Percentiles rank a stretch among this genome's conserved stretches.
Conservation (phyloP, 92 coral and sea anemone genomes). For the Pocillopora meandrina region DNA sequence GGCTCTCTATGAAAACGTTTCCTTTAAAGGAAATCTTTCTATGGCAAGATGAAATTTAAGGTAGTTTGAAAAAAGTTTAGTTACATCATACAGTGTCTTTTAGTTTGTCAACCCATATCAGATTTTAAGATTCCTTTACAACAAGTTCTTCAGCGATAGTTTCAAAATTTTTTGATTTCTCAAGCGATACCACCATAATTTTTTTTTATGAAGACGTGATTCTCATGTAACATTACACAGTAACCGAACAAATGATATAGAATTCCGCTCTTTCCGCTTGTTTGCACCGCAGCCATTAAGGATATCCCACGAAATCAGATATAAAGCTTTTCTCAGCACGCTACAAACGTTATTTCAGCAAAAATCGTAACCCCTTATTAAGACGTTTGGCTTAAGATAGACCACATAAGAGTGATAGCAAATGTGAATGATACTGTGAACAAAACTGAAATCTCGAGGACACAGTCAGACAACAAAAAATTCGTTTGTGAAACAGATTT, state of each 20-base stretch:
- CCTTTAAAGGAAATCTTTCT: no score
- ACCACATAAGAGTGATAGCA: neutral
- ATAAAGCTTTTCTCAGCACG: neutral
- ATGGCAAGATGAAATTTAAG: no score
- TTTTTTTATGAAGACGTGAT: neutral
- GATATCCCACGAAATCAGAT: slow-evolving; percentile 24
- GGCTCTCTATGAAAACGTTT: no score
- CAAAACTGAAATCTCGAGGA: neutral
- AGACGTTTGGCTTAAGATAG: neutral
- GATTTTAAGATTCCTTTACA: no score
- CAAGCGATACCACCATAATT: neutral
- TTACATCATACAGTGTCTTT: no score
- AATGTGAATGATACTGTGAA: neutral
- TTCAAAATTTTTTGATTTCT: no score
- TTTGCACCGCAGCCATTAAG: neutral
- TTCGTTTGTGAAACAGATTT: neutral
- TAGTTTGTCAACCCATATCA: no score
- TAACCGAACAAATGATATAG: neutral
- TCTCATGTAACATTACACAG: neutral
- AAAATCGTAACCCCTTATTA: neutral
- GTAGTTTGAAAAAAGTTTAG: no score
- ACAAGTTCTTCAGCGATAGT: no score
- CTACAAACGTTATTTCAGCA: neutral
- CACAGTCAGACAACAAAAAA: neutral
- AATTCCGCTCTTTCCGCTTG: slow-evolving; percentile 1